Evolutionary conservation across 2,888 invertebrate species (phyloP).

Genomic region (Yponomeuta plumbellus): DNA sequence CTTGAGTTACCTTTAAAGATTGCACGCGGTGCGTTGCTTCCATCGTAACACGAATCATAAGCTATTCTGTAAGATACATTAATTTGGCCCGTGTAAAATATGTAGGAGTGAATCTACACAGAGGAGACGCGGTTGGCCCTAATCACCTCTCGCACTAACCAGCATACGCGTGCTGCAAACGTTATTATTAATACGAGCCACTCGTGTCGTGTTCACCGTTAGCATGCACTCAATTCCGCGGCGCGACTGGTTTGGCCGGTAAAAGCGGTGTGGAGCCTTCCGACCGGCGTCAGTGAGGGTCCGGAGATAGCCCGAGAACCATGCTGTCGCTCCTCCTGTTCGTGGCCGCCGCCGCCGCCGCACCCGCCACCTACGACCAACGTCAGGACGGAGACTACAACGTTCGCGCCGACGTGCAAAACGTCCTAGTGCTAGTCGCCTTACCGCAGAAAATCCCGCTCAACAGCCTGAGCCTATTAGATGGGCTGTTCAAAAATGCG

Average conservation of each 20-base stretch:
- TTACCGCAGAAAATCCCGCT: conserved; percentile 55
- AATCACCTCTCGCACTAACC: neutral
- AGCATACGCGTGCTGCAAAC: neutral
- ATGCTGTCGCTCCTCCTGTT: conserved; percentile 50
- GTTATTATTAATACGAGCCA: conserved; percentile 15
- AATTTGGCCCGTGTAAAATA: neutral
- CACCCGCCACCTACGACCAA: conserved; percentile 78
- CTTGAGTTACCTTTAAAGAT: too few relatives aligned
- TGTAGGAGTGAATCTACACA: neutral
- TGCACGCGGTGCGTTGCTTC: too few relatives aligned
- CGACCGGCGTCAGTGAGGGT: conserved; percentile 20
- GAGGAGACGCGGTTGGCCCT: neutral
- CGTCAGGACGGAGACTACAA: conserved; percentile 87
- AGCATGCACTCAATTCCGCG: conserved; percentile 65
- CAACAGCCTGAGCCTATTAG: conserved; percentile 34
- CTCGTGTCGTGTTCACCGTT: conserved; percentile 55
- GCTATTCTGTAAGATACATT: neutral
- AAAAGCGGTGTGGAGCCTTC: conserved; percentile 62
- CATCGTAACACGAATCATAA: neutral
- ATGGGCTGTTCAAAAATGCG: conserved; percentile 32
- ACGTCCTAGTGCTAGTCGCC: conserved; percentile 82
- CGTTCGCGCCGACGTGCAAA: conserved; percentile 83
- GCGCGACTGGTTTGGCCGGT: conserved; percentile 64
- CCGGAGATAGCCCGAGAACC: conserved; percentile 20
- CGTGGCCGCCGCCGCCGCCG: conserved; percentile 43